A percentile compares a stretch with the other conserved stretches of the same genome.
These are phyloP conservation scores for Cryptophagus acutangulus DNA, from an alignment of 2,888 invertebrate genomes.

Conservation along the genomic window DNA sequence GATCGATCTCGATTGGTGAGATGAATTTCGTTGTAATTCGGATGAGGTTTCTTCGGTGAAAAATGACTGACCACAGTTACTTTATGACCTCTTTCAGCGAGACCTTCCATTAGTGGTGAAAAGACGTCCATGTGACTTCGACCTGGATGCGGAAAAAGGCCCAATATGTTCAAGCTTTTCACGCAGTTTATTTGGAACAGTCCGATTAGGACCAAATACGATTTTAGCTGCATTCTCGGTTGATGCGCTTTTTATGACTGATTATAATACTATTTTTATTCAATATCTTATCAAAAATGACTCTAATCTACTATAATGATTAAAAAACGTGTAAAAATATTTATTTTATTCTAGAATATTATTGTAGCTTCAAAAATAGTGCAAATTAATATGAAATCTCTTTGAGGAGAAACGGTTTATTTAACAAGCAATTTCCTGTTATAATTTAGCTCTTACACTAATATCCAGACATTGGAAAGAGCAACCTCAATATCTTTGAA, in stretches of 20 bases:
- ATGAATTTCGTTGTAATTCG: conserved; percentile 58
- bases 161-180: conserved; percentile 61
- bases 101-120: conserved; percentile 55
- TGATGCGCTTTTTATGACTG: no score
- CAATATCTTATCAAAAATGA: no score
- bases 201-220: no score
- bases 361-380: no score
- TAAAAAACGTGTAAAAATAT: no score
- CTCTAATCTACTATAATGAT: no score
- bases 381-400: no score
- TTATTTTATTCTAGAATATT: no score
- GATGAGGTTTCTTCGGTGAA: conserved; percentile 49
- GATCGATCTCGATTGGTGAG: conserved; percentile 29
- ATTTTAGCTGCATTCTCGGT: no score
- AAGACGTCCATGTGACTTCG: conserved; percentile 68
- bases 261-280: no score
- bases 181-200: no score
- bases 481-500: conserved; percentile 36
- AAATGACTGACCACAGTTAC: conserved; percentile 65
- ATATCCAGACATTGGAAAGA: conserved; percentile 28
- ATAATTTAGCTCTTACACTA: conserved; percentile 9
- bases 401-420: no score
- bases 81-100: conserved; percentile 61
- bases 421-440: conserved; percentile 13
- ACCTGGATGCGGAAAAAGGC: conserved; percentile 63